Percentiles rank a stretch among this genome's conserved stretches.
Evolutionary conservation across 2,113 vertebrate genomes (phyloP).

Genomic region (Elachura formosa): DNA sequence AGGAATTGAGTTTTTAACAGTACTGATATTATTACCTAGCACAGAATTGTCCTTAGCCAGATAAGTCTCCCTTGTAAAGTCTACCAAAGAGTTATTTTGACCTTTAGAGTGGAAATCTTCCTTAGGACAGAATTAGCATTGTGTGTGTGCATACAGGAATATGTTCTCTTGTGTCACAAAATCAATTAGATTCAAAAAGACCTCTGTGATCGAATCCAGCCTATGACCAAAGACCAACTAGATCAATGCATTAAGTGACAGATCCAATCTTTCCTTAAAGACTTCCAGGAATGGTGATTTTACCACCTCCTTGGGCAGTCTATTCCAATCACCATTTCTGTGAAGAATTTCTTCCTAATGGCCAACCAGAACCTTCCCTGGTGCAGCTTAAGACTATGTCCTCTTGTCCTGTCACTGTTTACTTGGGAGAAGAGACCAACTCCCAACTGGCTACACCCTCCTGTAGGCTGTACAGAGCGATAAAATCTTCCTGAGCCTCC

Average conservation of each 20-base stretch:
- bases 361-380: no score
- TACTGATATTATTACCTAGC: not conserved
- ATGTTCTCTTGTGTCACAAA: not conserved
- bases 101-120: not conserved
- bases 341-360: not conserved
- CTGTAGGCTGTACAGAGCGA: not conserved
- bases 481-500: not conserved
- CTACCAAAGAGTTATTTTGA: not conserved
- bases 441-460: no score
- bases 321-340: not conserved
- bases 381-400: not conserved
- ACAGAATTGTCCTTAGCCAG: not conserved
- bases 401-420: not conserved
- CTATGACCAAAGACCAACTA: not conserved
- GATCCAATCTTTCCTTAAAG: not conserved
- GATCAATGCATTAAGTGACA: not conserved
- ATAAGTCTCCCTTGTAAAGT: not conserved
- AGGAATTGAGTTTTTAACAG: not conserved
- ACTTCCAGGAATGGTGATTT: not conserved
- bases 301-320: not conserved
- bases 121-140: not conserved
- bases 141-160: not conserved
- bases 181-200: not conserved
- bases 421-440: fast-evolving
- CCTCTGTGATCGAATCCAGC: not conserved